Base-by-base conservation (phyloP, 2,113 vertebrate species). In the Tapirus terrestris region DNA sequence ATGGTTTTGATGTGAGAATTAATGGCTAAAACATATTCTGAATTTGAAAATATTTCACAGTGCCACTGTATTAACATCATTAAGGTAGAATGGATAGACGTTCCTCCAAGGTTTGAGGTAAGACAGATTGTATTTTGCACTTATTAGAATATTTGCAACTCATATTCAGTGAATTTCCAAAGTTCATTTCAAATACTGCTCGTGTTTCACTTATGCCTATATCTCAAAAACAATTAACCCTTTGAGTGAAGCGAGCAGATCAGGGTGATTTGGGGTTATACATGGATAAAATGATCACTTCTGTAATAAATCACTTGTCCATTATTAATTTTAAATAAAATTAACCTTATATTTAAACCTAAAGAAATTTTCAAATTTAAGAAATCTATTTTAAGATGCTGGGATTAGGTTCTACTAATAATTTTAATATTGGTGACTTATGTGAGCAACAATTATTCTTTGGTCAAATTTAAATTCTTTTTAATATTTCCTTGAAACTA, bases 251-350 rank as follows among this genome's bases (percentile, higher is more conserved):
- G 48, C 96, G 56, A 96, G 61, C 2, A 96, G 60, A 91, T 95
- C 39, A 94, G 33, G 70, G 45, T 65, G 53, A 72, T 88, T 45
- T 97, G 82, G 0, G 0, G 14, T 93, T 77, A 91, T 82, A 5
- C 36, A 31, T 88, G 33, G 83, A 77, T 95, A 95, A 97, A 92
- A 68, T 92, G 98, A 76, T 63, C 80, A 95, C 58, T 11, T 89
- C 27, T 92, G 0, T 12, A n/a, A 97, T 75, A 79, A 89, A 96
- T 91, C 45, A 93, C 33, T 96, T 45, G 82, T 94, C 43, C 6
- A 93, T 96, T 86, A 77, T 45, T 94, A 70, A 93, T 97, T 97
- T 86, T 81, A 87, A 98, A 93, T 89, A 18, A 86, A 97, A 96
- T 90, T 39, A 95, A 56, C 39, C 20, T 48, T 80, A 96, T 95